These are phyloP conservation scores for Ateles fusciceps DNA, from an alignment of 2,797 vertebrate species.

Conservation along the genomic window DNA sequence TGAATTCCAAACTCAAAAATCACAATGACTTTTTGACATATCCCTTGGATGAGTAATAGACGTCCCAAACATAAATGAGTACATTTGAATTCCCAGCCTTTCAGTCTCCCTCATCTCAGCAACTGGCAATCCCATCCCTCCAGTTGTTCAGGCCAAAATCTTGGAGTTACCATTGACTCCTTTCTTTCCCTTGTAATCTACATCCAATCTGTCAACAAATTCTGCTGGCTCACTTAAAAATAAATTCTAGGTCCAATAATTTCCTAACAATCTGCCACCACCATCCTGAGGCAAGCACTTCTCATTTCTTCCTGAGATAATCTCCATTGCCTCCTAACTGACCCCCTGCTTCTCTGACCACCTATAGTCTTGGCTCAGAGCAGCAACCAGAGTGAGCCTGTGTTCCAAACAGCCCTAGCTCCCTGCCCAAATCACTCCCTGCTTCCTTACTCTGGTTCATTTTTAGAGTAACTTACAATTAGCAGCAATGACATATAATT, in stretches of 20 bases:
- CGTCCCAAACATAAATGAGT: background rate
- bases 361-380: background rate
- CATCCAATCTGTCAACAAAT: background rate
- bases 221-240: background rate
- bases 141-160: background rate
- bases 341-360: background rate
- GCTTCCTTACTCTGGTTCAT: background rate
- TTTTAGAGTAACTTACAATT: background rate
- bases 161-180: background rate
- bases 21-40: background rate
- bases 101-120: background rate
- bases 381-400: background rate
- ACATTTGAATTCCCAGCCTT: background rate
- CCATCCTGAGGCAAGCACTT: background rate
- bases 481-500: background rate
- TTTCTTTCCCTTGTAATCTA: background rate
- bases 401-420: background rate
- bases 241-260: background rate
- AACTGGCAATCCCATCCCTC: background rate
- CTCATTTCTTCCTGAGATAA: background rate
- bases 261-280: background rate
- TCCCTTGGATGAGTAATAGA: background rate
- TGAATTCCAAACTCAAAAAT: constrained; percentile 19
- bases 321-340: background rate
- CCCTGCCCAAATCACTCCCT: background rate